Conservation (phyloP, 2,113 vertebrate genomes). For the Galbula dea region DNA sequence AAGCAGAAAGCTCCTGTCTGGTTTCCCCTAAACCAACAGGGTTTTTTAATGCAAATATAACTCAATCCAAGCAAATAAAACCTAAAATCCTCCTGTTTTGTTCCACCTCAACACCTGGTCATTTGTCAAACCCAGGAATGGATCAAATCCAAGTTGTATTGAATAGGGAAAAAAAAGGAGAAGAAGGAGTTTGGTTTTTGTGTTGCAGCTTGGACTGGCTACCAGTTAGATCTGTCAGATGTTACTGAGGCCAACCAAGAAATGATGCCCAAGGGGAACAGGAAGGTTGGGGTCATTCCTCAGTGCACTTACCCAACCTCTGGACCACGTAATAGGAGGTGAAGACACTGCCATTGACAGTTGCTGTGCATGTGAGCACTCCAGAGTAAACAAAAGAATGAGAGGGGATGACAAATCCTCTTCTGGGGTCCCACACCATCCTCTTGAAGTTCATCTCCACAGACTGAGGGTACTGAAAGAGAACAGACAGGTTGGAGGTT, state of each 20-base stretch:
- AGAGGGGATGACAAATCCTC: slow-evolving; percentile 79
- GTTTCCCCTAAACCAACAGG: not conserved
- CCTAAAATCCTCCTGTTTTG: not conserved
- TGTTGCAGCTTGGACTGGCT: not conserved
- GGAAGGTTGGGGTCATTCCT: not conserved
- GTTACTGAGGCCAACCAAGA: not conserved
- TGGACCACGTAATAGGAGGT: slow-evolving; percentile 65
- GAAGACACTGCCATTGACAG: slow-evolving; percentile 34
- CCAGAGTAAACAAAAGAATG: not conserved
- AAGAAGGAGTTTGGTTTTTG: not conserved
- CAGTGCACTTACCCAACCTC: slow-evolving; percentile 72
- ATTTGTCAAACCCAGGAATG: not conserved
- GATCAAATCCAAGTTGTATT: not conserved
- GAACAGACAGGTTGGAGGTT: not conserved
- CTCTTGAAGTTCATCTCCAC: not conserved
- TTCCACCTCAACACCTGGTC: not conserved
- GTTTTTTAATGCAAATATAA: not conserved
- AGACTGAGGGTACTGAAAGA: slow-evolving; percentile 12
- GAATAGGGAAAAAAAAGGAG: not conserved
- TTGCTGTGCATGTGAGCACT: slow-evolving; percentile 66
- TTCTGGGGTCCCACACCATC: slow-evolving; percentile 79
- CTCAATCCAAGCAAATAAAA: not conserved
- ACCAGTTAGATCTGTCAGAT: not conserved
- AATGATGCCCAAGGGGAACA: not conserved
- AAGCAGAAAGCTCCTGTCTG: not conserved